Evolutionary conservation across 2,888 invertebrate species (phyloP), one percentile per base, ranked within the genome.

Genomic region (Drosophila bunnanda): DNA sequence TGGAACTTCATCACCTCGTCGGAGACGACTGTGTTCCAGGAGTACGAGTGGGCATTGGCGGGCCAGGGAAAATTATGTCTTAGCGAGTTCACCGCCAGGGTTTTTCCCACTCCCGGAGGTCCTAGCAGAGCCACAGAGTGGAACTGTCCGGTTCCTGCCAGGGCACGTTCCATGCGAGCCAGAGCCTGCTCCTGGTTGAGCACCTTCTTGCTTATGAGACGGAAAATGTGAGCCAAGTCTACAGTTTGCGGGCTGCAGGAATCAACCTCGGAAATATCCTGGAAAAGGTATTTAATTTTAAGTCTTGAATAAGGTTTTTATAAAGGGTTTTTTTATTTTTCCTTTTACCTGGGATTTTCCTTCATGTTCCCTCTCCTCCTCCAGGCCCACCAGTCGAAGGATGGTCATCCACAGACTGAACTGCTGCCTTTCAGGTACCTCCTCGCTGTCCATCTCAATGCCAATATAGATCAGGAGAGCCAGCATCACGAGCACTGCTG

Each of bases 51-150:
- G 1, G 74, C 77, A 32, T 91, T 91, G 41, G 89, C 78, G 25
- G 70, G 72, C 91, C 91, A 91, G n/a, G 86, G 90, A 59, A 85
- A 91, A 8, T 68, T 30, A 1, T 80, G 43, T 1, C 64, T 58
- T 4, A 91, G 34, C 3, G 72, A 48, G 38, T 80, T 68, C 0
- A 70, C 60, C 2, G 90, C 80, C 10, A 89, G 60, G 0, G 84
- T 75, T 59, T 91, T 91, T 8, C 91, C 91, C n/a, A 90, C 82
- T 1, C 90, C 90, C 0, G 82, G 59, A 5, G 90, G 66, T 0
- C 90, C 90, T 0, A 79, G 57, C n/a, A 90, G 34, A 0, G 82
- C 90, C 6, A 90, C 76, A 0, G 87, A 67, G 13, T 76, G 77
- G 28, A 87, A 78, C 2, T n/a, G 38, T 5, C 67, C 68, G 0